These are phyloP conservation scores for Pagetopsis macropterus DNA, from an alignment of 2,797 vertebrate species.

Conservation along the genomic window DNA sequence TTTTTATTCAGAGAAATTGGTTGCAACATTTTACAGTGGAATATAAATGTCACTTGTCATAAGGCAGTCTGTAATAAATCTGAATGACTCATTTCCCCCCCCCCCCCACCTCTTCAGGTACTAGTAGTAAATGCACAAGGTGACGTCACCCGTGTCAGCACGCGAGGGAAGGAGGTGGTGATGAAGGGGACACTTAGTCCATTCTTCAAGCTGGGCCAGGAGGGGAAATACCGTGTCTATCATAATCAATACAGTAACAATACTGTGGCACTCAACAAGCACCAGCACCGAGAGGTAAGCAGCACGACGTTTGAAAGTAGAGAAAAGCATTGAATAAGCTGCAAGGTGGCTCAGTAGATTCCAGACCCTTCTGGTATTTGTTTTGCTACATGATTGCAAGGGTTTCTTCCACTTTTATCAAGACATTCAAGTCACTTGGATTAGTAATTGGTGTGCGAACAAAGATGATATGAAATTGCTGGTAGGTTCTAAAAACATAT, in stretches of 20 bases:
- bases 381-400: background rate
- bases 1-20: background rate
- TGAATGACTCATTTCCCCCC: background rate
- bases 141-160: conserved; percentile 90
- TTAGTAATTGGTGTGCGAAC: background rate
- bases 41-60: background rate
- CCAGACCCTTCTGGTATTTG: background rate
- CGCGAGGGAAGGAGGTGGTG: conserved; percentile 88
- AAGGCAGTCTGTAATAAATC: background rate
- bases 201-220: conserved; percentile 95
- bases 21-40: background rate
- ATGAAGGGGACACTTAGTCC: conserved; percentile 92
- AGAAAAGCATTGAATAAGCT: background rate
- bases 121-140: conserved; percentile 93
- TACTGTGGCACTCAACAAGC: conserved; percentile 94
- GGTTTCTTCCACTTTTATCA: background rate
- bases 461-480: background rate
- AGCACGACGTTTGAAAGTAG: background rate
- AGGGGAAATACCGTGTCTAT: conserved; percentile 96
- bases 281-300: conserved; percentile 93
- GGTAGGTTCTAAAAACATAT: background rate
- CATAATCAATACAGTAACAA: conserved; percentile 98
- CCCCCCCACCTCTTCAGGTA: conserved; percentile 80
- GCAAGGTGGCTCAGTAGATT: background rate
- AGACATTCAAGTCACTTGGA: background rate